These are phyloP conservation scores for Oxygymnocypris stewartii DNA, from an alignment of 2,113 vertebrate species.

Conservation along the genomic window DNA sequence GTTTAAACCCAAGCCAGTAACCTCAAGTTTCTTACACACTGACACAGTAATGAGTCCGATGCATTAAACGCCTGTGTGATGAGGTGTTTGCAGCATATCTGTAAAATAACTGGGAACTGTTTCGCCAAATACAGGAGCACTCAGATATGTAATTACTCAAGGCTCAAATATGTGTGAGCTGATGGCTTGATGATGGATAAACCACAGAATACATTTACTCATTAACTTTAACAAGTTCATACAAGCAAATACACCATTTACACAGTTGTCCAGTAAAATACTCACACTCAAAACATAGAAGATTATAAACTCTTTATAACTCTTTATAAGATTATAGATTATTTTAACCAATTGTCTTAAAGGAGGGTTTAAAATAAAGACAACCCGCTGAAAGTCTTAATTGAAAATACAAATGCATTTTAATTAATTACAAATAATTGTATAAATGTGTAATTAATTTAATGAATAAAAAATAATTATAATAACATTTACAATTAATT, in stretches of 20 bases:
- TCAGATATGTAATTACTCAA: conserved; percentile 17
- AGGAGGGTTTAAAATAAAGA: background rate
- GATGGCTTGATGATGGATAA: conserved; percentile 38
- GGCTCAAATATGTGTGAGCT: conserved; percentile 31
- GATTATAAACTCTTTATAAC: background rate
- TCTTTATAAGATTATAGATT: too few relatives aligned
- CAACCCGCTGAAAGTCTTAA: background rate
- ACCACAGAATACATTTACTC: conserved; percentile 29
- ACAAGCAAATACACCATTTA: background rate
- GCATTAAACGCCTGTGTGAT: conserved; percentile 24
- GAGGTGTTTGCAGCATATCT: conserved; percentile 30
- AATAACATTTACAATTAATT: background rate
- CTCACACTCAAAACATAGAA: background rate
- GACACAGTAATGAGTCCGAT: conserved; percentile 16
- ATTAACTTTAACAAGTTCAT: background rate
- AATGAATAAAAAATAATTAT: background rate
- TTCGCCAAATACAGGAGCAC: conserved; percentile 21
- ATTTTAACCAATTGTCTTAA: background rate
- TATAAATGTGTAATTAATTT: background rate
- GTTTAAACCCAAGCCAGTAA: background rate
- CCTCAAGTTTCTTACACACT: background rate
- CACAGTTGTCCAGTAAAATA: background rate
- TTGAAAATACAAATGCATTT: background rate
- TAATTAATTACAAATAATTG: background rate
- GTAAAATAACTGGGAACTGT: conserved; percentile 21